A percentile compares a stretch with the other conserved stretches of the same genome.
phyloP scores from a whole-genome alignment of 2,888 invertebrate genomes.

The Spatulosminthurus flaviceps region DNA sequence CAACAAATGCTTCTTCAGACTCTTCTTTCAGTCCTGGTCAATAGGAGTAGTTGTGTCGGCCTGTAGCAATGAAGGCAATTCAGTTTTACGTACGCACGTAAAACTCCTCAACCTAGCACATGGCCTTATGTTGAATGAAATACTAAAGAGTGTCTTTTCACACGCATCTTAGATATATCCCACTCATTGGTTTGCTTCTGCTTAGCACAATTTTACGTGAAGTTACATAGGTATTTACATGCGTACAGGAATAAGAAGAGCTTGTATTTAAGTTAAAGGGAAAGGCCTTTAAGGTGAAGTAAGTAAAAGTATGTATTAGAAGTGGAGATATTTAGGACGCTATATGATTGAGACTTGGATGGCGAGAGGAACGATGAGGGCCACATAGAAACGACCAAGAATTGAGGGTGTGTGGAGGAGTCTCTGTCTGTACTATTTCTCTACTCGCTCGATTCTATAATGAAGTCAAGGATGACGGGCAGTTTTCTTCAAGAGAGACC shows the following conservation, averaged over 20 bases:
- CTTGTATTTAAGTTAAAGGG: too few relatives aligned
- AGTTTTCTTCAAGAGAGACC: conserved; percentile 18
- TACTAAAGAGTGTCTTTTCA: too few relatives aligned
- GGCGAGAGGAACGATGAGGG: neutral
- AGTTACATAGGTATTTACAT: neutral
- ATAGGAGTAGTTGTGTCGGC: neutral
- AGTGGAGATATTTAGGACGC: too few relatives aligned
- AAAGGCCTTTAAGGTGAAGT: too few relatives aligned
- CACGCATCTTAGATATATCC: too few relatives aligned
- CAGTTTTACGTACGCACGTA: neutral
- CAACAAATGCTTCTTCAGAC: conserved; percentile 5
- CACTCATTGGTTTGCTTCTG: too few relatives aligned
- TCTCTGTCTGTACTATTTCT: too few relatives aligned
- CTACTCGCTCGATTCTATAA: conserved; percentile 10
- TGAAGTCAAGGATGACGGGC: conserved; percentile 27
- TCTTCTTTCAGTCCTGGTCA: neutral
- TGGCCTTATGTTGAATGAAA: too few relatives aligned
- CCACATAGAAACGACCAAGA: neutral
- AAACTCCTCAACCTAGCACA: too few relatives aligned
- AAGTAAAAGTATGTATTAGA: too few relatives aligned
- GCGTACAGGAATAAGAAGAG: too few relatives aligned
- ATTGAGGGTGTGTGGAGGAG: neutral
- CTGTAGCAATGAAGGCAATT: conserved; percentile 26
- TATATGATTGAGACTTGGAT: neutral
- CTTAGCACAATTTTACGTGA: neutral